Conservation (phyloP, 2,113 vertebrate genomes). For the Urocolius indicus region DNA sequence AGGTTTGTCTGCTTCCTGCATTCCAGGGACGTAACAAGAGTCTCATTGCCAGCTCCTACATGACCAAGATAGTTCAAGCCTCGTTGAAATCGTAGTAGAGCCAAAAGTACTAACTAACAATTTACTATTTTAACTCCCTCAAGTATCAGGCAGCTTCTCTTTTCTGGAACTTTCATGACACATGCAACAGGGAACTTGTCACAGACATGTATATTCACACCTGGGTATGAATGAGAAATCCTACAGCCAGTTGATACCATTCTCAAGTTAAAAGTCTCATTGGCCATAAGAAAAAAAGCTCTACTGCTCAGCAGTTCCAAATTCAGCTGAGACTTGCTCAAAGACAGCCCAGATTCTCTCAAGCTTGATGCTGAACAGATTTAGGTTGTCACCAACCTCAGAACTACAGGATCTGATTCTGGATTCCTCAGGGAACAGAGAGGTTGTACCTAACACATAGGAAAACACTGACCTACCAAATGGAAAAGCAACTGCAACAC, state of each 20-base stretch:
- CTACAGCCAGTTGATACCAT: background rate
- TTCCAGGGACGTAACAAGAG: background rate
- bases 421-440: background rate
- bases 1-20: background rate
- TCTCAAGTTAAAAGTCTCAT: background rate
- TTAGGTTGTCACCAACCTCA: background rate
- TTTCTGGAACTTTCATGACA: background rate
- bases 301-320: background rate
- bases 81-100: background rate
- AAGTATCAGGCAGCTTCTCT: background rate
- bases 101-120: background rate
- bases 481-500: background rate
- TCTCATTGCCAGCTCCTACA: background rate
- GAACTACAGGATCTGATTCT: background rate
- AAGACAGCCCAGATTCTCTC: background rate
- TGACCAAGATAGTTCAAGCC: background rate
- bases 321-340: background rate
- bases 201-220: background rate
- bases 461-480: background rate
- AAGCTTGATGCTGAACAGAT: background rate
- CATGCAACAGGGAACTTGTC: background rate
- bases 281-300: background rate
- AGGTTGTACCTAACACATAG: background rate
- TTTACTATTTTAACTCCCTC: background rate
- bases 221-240: background rate